phyloP scores from a whole-genome alignment of 1,140 invertebrate genomes.

The Ruditapes philippinarum region DNA sequence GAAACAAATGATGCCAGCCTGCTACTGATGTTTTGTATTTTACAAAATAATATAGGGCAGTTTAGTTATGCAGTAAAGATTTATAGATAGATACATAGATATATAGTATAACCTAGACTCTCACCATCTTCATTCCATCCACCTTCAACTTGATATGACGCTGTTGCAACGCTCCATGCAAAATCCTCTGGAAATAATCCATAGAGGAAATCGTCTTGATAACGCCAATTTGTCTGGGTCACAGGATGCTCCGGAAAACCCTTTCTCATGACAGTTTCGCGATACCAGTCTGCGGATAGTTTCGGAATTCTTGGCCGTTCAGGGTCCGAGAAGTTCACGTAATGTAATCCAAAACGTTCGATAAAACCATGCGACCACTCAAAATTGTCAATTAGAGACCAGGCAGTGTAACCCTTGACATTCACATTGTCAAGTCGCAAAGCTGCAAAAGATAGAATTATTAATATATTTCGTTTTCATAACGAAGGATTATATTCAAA shows the following conservation, averaged over 20 bases:
- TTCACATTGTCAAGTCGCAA: conserved; percentile 89
- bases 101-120: too few relatives aligned
- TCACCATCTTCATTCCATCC: conserved; percentile 81
- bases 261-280: conserved; percentile 66
- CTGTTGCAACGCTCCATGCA: conserved; percentile 83
- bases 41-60: too few relatives aligned
- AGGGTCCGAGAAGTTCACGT: conserved; percentile 92
- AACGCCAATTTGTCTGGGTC: conserved; percentile 29
- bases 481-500: too few relatives aligned
- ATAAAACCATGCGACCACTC: conserved; percentile 90
- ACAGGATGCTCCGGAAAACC: conserved; percentile 69
- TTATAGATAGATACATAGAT: too few relatives aligned
- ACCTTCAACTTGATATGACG: conserved; percentile 60
- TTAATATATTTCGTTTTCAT: too few relatives aligned
- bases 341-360: conserved; percentile 91
- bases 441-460: too few relatives aligned
- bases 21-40: too few relatives aligned
- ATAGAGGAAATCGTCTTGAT: conserved; percentile 75
- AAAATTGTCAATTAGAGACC: conserved; percentile 94
- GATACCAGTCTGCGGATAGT: conserved; percentile 81
- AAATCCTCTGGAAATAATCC: conserved; percentile 85
- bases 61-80: too few relatives aligned
- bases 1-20: too few relatives aligned
- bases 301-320: conserved; percentile 90
- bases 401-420: conserved; percentile 91